These are phyloP conservation scores for Oreochromis grahami DNA, from an alignment of 2,797 vertebrate genomes.

Conservation along the genomic window DNA sequence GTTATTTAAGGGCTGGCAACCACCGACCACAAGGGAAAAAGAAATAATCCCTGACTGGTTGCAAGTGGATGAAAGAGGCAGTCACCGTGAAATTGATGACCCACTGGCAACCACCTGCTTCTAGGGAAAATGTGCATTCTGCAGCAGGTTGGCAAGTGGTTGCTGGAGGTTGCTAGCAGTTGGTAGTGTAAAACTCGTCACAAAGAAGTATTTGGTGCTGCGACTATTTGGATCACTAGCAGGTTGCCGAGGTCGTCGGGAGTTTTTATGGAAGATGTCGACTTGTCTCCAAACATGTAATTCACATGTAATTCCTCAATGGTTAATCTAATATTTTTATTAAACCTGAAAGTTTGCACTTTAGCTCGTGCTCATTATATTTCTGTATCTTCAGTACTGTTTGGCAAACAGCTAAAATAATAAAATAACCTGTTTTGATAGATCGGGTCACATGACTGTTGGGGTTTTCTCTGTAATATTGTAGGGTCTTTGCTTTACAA, in stretches of 20 bases:
- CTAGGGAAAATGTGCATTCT: not conserved
- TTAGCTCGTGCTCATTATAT: not conserved
- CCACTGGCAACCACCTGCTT: not conserved
- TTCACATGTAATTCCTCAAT: not conserved
- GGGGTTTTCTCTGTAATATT: not conserved
- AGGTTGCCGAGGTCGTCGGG: not conserved
- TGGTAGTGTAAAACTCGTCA: not conserved
- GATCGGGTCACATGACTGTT: not conserved
- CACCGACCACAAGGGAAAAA: not conserved
- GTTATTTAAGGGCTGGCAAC: not conserved
- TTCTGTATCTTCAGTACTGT: not conserved
- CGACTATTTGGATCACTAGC: not conserved
- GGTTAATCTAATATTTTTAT: not conserved
- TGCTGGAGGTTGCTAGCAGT: not conserved
- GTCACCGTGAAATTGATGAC: not conserved
- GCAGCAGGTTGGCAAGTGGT: accelerated
- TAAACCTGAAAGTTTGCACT: not conserved
- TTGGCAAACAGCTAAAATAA: not conserved
- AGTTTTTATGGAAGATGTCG: not conserved
- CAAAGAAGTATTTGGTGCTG: not conserved
- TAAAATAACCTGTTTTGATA: not conserved
- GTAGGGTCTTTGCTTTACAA: not conserved
- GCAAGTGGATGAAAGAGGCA: not conserved
- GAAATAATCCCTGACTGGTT: not conserved
- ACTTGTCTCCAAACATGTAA: not conserved